These are phyloP conservation scores for Monoplex corrugatus DNA, from an alignment of 2,888 invertebrate genomes.

Conservation along the genomic window DNA sequence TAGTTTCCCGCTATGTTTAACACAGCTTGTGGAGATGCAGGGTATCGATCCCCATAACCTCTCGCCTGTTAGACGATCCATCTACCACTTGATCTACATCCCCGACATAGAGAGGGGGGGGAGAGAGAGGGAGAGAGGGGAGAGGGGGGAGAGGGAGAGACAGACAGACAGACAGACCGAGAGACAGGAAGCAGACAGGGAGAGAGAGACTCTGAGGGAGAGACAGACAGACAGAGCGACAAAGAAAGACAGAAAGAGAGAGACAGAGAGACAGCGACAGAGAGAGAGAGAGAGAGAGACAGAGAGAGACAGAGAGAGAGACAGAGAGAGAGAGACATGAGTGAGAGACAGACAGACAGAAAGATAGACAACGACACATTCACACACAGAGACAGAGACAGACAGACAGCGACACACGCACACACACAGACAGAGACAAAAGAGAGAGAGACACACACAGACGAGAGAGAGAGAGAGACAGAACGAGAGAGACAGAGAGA, in stretches of 20 bases:
- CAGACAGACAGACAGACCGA: slow-evolving; percentile 18
- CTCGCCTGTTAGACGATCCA: too few relatives aligned
- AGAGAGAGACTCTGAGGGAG: background rate
- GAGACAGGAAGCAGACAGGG: background rate
- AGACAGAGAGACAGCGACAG: background rate
- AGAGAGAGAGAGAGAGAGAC: background rate
- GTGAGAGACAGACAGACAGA: background rate
- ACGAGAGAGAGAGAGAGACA: background rate
- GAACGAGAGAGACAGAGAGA: background rate
- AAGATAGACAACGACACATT: too few relatives aligned
- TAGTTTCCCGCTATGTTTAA: too few relatives aligned
- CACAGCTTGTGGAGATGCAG: too few relatives aligned
- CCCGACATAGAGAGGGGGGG: background rate
- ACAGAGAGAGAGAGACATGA: too few relatives aligned
- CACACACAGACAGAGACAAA: background rate
- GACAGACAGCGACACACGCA: background rate
- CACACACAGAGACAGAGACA: background rate
- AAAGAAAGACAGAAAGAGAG: background rate
- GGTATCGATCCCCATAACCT: too few relatives aligned
- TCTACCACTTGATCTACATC: too few relatives aligned
- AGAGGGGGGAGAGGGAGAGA: slow-evolving; percentile 14
- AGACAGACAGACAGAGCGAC: too few relatives aligned
- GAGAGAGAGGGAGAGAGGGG: background rate
- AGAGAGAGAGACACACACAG: too few relatives aligned
- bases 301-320: background rate